Conservation (phyloP, 2,888 invertebrate species). For the Sthenelais limicola region DNA sequence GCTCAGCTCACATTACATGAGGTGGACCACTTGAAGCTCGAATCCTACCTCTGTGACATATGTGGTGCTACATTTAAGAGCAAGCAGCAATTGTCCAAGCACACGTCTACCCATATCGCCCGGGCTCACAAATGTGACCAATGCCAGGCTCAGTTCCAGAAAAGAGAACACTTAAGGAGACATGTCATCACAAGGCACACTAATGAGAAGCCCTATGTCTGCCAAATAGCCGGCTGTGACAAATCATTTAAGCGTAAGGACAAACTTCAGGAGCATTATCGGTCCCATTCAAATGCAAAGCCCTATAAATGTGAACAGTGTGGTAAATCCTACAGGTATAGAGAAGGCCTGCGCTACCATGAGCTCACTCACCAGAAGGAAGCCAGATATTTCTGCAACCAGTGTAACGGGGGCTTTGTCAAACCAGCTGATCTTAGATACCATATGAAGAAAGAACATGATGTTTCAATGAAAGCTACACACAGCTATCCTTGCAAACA, state of each 20-base stretch:
- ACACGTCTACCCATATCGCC: constrained; percentile 22
- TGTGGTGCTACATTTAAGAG: constrained; percentile 48
- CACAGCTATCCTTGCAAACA: constrained; percentile 47
- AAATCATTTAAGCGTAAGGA: constrained; percentile 51
- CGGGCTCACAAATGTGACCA: constrained; percentile 39
- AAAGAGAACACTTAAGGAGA: constrained; percentile 49
- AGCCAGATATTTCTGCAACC: constrained; percentile 42
- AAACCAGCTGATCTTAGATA: constrained; percentile 40
- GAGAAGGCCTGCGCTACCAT: constrained; percentile 51
- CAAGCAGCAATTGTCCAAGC: constrained; percentile 38
- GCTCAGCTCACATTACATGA: constrained; percentile 29
- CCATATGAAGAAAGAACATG: constrained; percentile 45
- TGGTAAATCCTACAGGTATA: constrained; percentile 44
- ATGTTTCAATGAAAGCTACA: constrained; percentile 38
- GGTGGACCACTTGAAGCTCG: neutral
- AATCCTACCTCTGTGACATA: constrained; percentile 46
- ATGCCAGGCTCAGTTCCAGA: constrained; percentile 46
- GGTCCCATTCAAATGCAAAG: constrained; percentile 44
- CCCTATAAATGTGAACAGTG: constrained; percentile 48
- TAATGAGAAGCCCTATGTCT: constrained; percentile 45
- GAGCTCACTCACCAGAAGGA: constrained; percentile 45
- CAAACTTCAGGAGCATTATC: constrained; percentile 49
- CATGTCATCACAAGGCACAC: constrained; percentile 47
- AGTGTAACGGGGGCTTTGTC: constrained; percentile 43
- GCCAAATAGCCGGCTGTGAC: constrained; percentile 42